These are phyloP conservation scores for Horisme vitalbata DNA, from an alignment of 2,888 invertebrate genomes.

Conservation along the genomic window DNA sequence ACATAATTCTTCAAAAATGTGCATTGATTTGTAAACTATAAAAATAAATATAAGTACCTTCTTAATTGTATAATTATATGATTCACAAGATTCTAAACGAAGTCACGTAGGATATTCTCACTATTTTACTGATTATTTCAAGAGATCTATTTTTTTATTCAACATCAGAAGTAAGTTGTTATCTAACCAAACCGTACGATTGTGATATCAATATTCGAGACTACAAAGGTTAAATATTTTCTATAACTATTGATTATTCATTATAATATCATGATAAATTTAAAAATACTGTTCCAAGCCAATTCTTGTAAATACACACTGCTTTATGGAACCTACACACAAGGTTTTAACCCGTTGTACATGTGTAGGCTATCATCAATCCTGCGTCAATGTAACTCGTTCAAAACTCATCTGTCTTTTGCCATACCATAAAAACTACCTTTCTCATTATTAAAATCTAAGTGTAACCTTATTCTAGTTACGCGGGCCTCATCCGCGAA, in stretches of 20 bases:
- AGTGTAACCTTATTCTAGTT: not conserved
- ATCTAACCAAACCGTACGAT: not conserved
- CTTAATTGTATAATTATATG: not conserved
- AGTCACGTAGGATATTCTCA: not conserved
- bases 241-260: too few species aligned
- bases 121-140: not conserved
- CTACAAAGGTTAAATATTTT: too few species aligned
- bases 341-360: too few species aligned
- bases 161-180: not conserved
- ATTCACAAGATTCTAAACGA: not conserved
- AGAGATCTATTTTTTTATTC: not conserved
- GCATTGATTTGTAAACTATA: not conserved
- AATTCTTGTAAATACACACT: constrained; percentile 14
- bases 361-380: not conserved
- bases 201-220: constrained; percentile 3
- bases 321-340: too few species aligned
- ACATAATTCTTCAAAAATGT: not conserved
- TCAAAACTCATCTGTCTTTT: constrained; percentile 9
- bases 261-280: too few species aligned
- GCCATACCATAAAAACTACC: constrained; percentile 17
- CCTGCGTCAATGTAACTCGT: constrained; percentile 6
- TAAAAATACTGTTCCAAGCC: too few species aligned
- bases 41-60: too few species aligned
- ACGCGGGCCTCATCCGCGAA: constrained; percentile 18
- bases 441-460: not conserved